Evolutionary conservation across 2,797 vertebrate species (phyloP), one percentile per base, ranked within the genome.

Genomic region (Chiloscyllium punctatum): DNA sequence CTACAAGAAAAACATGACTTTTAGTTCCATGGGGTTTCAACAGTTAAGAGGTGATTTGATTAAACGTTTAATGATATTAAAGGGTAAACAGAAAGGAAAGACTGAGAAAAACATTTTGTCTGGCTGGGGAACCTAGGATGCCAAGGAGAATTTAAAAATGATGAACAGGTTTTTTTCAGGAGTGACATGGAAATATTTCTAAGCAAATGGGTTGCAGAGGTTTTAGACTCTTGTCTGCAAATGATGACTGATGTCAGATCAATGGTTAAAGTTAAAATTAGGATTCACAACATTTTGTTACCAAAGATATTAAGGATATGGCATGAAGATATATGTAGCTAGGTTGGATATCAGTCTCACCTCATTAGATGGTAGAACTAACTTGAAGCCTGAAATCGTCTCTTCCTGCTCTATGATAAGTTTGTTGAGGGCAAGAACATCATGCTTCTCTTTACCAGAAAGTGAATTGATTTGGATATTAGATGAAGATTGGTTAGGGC

Each of bases 91-190:
- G 30, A 77, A 33, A 21, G n/a, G 4, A 4, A 18, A 21, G n/a
- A 82, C 82, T 37, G 77, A 82, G 15, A 37, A 16, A 82, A 18
- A 42, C 18, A 82, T 37, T 18, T 82, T 16, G 4, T 16, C 15
- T 18, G 15, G n/a, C 0, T 37, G n/a, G 4, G n/a, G 33, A 37
- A 0, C 5, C n/a, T 5, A 18, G 72, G 7, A 3, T 27, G 5
- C 7, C 16, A 4, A 0, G n/a, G 4, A 82, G 4, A 82, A 13
- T 82, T 18, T 42, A 82, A 82, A 37, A 18, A 37, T 82, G 37
- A 82, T 77, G 1, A n/a, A 4, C n/a, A 37, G 15, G 37, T 11
- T 37, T 6, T 6, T n/a, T 82, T 42, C 77, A 5, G 77, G 77
- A 82, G 77, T 82, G 77, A 42, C 15, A 37, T 82, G n/a, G n/a